Conservation (phyloP, 2,113 vertebrate species). For the Protobothrops mucrosquamatus region DNA sequence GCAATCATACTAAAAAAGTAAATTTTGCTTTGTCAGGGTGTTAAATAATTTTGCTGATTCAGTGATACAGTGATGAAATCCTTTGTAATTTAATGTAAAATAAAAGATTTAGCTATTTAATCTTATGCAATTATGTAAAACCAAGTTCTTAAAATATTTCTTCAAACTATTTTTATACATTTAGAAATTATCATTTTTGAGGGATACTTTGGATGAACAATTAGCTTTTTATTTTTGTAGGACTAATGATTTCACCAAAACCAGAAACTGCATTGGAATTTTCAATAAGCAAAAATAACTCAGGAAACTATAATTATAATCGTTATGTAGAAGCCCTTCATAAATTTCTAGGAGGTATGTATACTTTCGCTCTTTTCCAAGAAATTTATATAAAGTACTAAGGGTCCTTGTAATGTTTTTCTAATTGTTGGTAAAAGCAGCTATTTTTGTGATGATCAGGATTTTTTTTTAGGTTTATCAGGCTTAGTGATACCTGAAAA, state of each 20-base stretch:
- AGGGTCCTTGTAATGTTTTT: background rate
- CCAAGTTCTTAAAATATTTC: constrained; percentile 2
- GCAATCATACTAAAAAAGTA: constrained; percentile 6
- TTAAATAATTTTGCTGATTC: constrained; percentile 34
- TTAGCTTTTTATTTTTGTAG: constrained; percentile 64
- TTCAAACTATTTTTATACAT: constrained; percentile 9
- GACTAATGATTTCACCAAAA: constrained; percentile 88
- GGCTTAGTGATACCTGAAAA: background rate
- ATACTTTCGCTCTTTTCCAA: constrained; percentile 10
- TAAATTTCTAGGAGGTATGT: constrained; percentile 82
- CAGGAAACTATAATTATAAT: constrained; percentile 70
- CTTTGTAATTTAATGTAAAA: background rate
- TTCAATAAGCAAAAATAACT: constrained; percentile 73
- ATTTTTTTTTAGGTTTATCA: background rate
- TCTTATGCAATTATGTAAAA: constrained; percentile 5
- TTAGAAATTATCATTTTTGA: constrained; percentile 19
- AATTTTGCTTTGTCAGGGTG: constrained; percentile 27
- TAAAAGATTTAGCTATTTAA: background rate
- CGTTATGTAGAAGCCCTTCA: constrained; percentile 76
- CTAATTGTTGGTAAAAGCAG: background rate
- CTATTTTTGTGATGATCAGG: background rate
- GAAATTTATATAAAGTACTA: background rate
- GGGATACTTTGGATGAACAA: constrained; percentile 20
- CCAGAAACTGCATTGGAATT: constrained; percentile 79
- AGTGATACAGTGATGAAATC: background rate